Conservation (phyloP, 2,113 vertebrate genomes). For the Lamprotornis superbus region DNA sequence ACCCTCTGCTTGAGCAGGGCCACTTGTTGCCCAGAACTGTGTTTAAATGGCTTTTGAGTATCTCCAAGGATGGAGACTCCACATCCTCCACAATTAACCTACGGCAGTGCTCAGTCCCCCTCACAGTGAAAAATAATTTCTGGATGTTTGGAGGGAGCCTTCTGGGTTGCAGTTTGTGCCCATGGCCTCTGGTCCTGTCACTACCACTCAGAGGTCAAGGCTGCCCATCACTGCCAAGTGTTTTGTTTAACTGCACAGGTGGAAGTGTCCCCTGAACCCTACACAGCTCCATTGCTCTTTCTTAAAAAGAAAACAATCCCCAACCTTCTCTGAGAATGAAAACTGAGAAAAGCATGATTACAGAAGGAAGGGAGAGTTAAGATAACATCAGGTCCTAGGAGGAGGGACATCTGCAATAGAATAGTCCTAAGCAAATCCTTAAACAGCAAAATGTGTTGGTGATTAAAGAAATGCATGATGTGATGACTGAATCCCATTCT, state of each 20-base stretch:
- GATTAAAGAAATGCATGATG: not conserved
- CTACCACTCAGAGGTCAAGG: not conserved
- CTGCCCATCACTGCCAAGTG: not conserved
- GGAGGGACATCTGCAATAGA: not conserved
- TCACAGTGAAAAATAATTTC: not conserved
- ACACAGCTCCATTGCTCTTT: accelerated
- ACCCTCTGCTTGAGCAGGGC: not conserved
- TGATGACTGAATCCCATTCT: not conserved
- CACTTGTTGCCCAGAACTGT: accelerated
- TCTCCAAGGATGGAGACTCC: not conserved
- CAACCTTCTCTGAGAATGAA: not conserved
- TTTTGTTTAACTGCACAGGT: not conserved
- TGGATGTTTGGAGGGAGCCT: accelerated
- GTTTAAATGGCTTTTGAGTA: not conserved
- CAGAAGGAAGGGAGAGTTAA: not conserved
- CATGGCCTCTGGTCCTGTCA: not conserved
- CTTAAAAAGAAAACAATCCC: not conserved
- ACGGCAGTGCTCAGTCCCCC: not conserved
- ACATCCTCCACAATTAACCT: not conserved
- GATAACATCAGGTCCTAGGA: not conserved
- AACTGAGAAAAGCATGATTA: not conserved
- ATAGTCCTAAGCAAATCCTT: not conserved
- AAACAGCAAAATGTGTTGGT: not conserved
- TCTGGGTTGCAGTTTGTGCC: not conserved
- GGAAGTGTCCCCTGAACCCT: not conserved